A percentile compares a stretch with the other conserved stretches of the same genome.
phyloP scores from a whole-genome alignment of 2,113 vertebrate species.

The Rhinoptilus africanus region DNA sequence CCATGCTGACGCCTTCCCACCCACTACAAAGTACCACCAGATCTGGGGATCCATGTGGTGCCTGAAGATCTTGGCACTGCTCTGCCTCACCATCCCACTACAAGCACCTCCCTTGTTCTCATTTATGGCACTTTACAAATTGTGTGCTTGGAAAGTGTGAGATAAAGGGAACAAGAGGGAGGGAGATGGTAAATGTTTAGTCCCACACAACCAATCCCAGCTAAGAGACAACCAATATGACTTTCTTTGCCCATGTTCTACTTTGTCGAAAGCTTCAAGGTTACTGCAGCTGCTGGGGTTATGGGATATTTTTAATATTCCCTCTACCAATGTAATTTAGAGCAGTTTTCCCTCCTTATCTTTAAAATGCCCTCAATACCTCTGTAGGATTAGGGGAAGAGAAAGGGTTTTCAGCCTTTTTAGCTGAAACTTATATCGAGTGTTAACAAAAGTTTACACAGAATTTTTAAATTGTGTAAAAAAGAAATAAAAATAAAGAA shows the following conservation, averaged over 20 bases:
- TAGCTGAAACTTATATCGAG: background rate
- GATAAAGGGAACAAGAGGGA: background rate
- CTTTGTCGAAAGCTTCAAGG: background rate
- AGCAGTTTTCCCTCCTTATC: background rate
- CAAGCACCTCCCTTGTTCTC: background rate
- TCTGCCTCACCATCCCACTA: background rate
- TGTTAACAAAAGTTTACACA: too few species aligned
- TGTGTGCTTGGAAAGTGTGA: background rate
- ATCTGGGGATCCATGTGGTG: background rate
- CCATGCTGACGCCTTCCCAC: background rate
- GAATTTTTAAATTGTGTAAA: too few species aligned
- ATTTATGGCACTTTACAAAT: background rate
- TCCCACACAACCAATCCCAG: background rate
- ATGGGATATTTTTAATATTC: background rate
- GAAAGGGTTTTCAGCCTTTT: background rate
- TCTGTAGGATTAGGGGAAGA: background rate
- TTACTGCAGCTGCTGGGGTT: background rate
- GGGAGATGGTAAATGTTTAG: background rate
- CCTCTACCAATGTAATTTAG: background rate
- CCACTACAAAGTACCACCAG: background rate
- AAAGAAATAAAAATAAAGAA: too few species aligned
- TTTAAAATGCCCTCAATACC: accelerated
- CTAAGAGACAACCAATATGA: background rate
- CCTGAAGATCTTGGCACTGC: background rate
- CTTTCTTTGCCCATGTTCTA: background rate